Conservation (phyloP, 2,797 vertebrate genomes). For the Vireo griseus region DNA sequence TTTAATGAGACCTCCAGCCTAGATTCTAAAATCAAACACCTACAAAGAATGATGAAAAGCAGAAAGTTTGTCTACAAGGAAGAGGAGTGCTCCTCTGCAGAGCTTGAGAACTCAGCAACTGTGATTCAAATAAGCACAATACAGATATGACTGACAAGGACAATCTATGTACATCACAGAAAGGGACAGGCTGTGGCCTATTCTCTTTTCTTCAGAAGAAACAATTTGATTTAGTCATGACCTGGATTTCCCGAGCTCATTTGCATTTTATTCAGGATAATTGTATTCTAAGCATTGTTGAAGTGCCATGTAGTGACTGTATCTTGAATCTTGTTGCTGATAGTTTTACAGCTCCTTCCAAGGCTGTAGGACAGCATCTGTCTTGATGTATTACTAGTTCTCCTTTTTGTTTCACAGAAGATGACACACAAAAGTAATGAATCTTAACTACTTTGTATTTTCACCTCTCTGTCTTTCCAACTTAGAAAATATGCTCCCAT, state of each 20-base stretch:
- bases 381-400: neutral
- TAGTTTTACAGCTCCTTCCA: conserved; percentile 1
- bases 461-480: neutral
- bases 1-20: neutral
- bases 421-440: neutral
- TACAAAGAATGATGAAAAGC: neutral
- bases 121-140: neutral
- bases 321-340: neutral
- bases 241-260: conserved; percentile 24
- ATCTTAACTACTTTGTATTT: neutral
- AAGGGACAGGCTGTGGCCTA: neutral
- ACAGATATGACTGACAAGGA: neutral
- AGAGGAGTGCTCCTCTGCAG: neutral
- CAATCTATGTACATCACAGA: neutral
- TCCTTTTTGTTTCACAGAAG: neutral
- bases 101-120: neutral
- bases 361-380: neutral
- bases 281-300: neutral
- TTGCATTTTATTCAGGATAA: conserved; percentile 2
- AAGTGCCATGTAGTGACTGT: neutral
- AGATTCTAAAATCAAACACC: neutral
- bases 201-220: neutral
- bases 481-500: neutral
- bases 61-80: neutral
- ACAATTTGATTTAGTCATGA: neutral